Base-by-base conservation (phyloP, 1,140 invertebrate genomes). In the Meteorus sp. region DNA sequence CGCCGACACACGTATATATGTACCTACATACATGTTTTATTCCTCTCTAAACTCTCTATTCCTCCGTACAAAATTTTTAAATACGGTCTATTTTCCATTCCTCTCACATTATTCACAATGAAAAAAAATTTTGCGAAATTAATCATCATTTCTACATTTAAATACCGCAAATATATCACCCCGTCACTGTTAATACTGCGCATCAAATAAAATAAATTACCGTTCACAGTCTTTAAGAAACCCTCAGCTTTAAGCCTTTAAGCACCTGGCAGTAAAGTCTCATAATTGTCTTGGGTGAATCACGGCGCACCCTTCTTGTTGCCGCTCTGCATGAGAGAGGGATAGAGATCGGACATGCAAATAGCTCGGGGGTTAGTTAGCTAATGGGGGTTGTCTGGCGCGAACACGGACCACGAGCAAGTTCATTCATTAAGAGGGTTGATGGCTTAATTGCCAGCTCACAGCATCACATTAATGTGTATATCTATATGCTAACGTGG, bases 341-440 rank as follows among this genome's bases (percentile, higher is more conserved):
- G n/a, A n/a, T n/a, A n/a, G n/a, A n/a, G 39, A 63, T 70, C 65
- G 71, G 71, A 76, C 75, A 79, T 79, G 77, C 77, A 79, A 79
- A 79, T 79, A 79, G 74, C 77, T 75, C 72, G 73, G 77, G 74
- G 62, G 76, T 78, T 79, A 78, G 77, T 78, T 79, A 77, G 75
- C 75, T 78, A 78, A 78, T 78, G 74, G 76, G 72, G 71, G 71
- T 74, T 63, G 64, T 29, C 27, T 41, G 43, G 31, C 27, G 23
- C 51, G 56, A n/a, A n/a, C n/a, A n/a, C n/a, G n/a, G n/a, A n/a
- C 22, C 37, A 25, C 48, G 47, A 70, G 65, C 70, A 68, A 75
- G 71, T 77, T 79, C 71, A 77, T 79, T 79, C 76, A 78, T 79
- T 79, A 79, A 77, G 71, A n/a, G 65, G 75, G 77, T 76, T 79